phyloP scores from a whole-genome alignment of 2,113 vertebrate species.

The Atherinomorus stipes region DNA sequence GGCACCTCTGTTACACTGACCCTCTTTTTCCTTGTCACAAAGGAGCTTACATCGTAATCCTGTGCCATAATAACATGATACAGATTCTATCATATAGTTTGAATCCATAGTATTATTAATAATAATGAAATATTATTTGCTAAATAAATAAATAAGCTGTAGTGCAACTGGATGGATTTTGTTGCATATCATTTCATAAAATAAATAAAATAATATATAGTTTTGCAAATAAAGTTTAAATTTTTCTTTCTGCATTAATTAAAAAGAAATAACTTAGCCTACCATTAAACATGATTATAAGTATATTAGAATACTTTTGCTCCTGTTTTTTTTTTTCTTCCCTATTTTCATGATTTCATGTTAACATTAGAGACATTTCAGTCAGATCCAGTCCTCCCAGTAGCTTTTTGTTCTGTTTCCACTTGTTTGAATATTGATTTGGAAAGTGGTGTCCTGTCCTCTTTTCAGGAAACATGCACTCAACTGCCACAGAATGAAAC shows the following conservation, averaged over 20 bases:
- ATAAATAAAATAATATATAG: not conserved
- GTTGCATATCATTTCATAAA: not conserved
- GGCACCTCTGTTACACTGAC: constrained; percentile 45
- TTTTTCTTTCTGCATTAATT: not conserved
- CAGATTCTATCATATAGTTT: constrained; percentile 40
- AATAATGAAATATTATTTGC: not conserved
- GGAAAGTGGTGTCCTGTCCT: constrained; percentile 56
- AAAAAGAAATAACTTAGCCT: not conserved
- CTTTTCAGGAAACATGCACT: constrained; percentile 84
- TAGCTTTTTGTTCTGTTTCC: constrained; percentile 43
- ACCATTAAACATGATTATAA: not conserved
- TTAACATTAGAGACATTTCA: constrained; percentile 1
- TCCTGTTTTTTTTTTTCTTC: not conserved
- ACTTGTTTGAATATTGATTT: constrained; percentile 66
- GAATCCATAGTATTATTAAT: not conserved
- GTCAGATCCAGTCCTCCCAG: not conserved
- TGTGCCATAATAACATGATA: constrained; percentile 52
- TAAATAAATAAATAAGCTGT: not conserved
- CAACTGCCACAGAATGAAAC: constrained; percentile 87
- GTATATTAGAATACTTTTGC: not conserved
- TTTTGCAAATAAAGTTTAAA: not conserved
- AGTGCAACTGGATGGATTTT: not conserved
- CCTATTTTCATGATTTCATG: not conserved
- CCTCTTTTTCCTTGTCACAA: constrained; percentile 54
- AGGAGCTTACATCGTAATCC: constrained; percentile 65